Evolutionary conservation across 2,888 invertebrate genomes (phyloP), one percentile per base, ranked within the genome.

Genomic region (Scrobipalpa atriplicella): DNA sequence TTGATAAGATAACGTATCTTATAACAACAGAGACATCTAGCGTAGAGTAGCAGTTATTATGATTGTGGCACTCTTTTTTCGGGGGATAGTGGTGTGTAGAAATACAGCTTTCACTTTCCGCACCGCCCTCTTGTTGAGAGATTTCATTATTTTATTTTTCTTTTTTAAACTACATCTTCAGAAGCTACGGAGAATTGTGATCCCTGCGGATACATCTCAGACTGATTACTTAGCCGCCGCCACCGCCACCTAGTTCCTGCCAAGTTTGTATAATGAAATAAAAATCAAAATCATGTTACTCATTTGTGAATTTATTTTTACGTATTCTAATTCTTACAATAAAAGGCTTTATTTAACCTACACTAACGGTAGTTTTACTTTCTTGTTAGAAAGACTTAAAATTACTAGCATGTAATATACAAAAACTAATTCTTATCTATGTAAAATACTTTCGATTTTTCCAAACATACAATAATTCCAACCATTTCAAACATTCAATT

Each of bases 11-110:
- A 3, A 3, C 1, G 54, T 21, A 54, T 21, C 21, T 54, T 11
- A 58, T 16, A 38, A 38, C 5, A 3, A 51, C 1, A 75, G 58
- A 73, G 83, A 72, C 86, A 86, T 86, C 89, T 88, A 67, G 72
- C 66, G 75, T n/a, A 65, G 72, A 83, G 77, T 84, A 79, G 85
- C 64, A 2, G 2, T 18, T 47, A 47, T 47, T n/a, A 16, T 16
- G 6, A 16, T n/a, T 47, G 16, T 47, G 16, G n/a, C 13, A 13
- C 47, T n/a, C n/a, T 5, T 29, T 29, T 29, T 29, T 29, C 29
- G 5, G 29, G 5, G 29, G 29, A 29, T 29, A 29, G 29, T 29
- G 29, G 29, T 29, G 29, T 29, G n/a, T n/a, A n/a, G n/a, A n/a
- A n/a, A n/a, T n/a, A n/a, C n/a, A n/a, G n/a, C n/a, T n/a, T n/a